These are phyloP conservation scores for Pararge aegeria DNA, from an alignment of 1,140 invertebrate genomes.

Conservation along the genomic window DNA sequence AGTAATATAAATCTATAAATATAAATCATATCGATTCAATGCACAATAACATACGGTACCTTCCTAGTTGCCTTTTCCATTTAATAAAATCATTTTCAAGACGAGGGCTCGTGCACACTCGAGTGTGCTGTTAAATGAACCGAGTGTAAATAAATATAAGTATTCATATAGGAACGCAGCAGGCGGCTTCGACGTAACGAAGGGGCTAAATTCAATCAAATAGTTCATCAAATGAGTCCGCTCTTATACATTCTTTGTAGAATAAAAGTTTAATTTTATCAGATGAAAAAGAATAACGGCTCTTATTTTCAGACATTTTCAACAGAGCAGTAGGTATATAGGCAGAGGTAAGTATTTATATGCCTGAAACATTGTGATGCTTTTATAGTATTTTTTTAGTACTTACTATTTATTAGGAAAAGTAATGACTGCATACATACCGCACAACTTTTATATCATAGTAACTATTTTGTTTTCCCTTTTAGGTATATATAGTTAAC, in stretches of 20 bases:
- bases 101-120: constrained; percentile 49
- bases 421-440: too few species aligned
- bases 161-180: constrained; percentile 63
- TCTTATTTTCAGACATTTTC: too few species aligned
- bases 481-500: too few species aligned
- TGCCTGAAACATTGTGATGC: too few species aligned
- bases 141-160: constrained; percentile 77
- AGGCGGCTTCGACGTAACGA: constrained; percentile 46
- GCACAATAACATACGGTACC: background rate
- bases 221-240: constrained; percentile 9
- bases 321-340: too few species aligned
- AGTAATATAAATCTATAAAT: too few species aligned
- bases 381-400: too few species aligned
- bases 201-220: constrained; percentile 59
- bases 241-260: background rate
- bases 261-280: background rate
- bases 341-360: too few species aligned
- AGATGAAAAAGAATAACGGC: background rate
- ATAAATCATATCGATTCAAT: background rate
- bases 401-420: too few species aligned
- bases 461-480: too few species aligned
- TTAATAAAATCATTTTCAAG: constrained; percentile 31
- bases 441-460: too few species aligned
- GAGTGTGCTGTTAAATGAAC: constrained; percentile 72
- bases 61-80: constrained; percentile 8